Base-by-base conservation (phyloP, 1,140 invertebrate species). In the Coelopa frigida region DNA sequence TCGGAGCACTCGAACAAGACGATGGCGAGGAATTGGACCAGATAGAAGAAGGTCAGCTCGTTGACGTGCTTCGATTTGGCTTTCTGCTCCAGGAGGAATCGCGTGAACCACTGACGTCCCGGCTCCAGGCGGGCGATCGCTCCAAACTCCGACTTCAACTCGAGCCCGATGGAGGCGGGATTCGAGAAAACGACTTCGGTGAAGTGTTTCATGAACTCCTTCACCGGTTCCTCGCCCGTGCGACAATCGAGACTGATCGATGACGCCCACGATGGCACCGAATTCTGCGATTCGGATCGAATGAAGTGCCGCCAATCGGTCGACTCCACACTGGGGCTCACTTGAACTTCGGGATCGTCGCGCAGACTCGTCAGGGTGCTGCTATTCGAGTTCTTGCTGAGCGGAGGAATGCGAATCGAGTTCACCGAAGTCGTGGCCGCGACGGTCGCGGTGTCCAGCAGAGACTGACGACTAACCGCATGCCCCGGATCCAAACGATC, bases 1-100 rank as follows among this genome's bases (percentile, higher is more conserved):
- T 86, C 84, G 46, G 79, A 74, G 52, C 85, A 87, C 68, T 89
- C 85, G 59, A 87, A 87, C 29, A 89, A 69, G 11, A 83, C 78
- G 10, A 87, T 75, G 4, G 85, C 82, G 61, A 87, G 86, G 66
- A 85, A 82, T 65, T 87, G 85, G 5, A 84, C 80, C 46, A 89
- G 68, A 1, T 81, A 80, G 64, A 84, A 85, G 59, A 88, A 87
- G n/a, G 84, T 84, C 15, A 77, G 73, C 54, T 87, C 83, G 23
- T 75, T 72, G 2, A 88, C 81, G 44, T 77, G 74, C 54, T 79
- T 79, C 26, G 78, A 75, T 44, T 78, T 75, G 33, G 78, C 79
- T 46, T 84, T 73, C 70, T 85, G 81, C n/a, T 80, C 77, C 60
- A 83, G 84, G 2, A 88, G 80, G 54, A 82, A 83, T 45, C 84